phyloP scores from a whole-genome alignment of 2,797 vertebrate species.

The Podarcis siculus region DNA sequence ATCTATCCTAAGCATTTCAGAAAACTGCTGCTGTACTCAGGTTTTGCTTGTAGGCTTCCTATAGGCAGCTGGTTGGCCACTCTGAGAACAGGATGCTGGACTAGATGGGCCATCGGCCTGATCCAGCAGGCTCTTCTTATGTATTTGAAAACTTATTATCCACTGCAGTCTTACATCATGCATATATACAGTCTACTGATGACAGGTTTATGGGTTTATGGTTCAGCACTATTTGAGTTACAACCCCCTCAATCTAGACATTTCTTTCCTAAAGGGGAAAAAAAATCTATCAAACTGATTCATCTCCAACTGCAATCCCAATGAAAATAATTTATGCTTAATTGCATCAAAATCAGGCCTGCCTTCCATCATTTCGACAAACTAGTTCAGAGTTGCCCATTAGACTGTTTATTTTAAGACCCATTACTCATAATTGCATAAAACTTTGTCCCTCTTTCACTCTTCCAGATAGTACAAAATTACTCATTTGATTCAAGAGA shows the following conservation, averaged over 20 bases:
- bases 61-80: too few species aligned
- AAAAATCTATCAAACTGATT: neutral
- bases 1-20: neutral
- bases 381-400: conserved; percentile 10
- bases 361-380: conserved; percentile 35
- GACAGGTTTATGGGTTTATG: neutral
- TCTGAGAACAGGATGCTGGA: too few species aligned
- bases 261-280: neutral
- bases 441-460: neutral
- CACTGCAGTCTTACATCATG: neutral
- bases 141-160: neutral
- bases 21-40: neutral
- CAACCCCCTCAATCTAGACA: conserved; percentile 13
- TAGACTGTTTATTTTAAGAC: conserved; percentile 27
- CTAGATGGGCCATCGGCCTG: too few species aligned
- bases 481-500: conserved; percentile 12
- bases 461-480: conserved; percentile 6
- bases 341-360: conserved; percentile 24
- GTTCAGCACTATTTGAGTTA: neutral
- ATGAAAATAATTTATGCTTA: conserved; percentile 3
- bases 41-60: too few species aligned
- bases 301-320: neutral
- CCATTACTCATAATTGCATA: conserved; percentile 15
- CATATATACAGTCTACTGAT: neutral
- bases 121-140: too few species aligned